Conservation (phyloP, 2,888 invertebrate genomes). For the Seira musarum region DNA sequence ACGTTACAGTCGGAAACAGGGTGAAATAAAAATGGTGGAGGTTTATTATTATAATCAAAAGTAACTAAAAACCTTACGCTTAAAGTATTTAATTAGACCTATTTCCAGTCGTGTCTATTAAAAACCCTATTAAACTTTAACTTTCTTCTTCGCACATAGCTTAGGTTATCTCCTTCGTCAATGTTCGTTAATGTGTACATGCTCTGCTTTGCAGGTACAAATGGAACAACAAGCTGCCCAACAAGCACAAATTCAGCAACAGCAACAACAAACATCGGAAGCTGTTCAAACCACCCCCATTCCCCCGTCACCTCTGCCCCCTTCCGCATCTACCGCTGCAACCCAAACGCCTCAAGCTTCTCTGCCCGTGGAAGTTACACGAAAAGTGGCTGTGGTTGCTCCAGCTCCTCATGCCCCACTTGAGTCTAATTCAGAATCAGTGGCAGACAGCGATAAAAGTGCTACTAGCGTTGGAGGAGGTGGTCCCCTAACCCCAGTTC, state of each 20-base stretch:
- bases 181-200: too few relatives aligned
- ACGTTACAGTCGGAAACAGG: too few relatives aligned
- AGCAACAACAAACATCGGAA: too few relatives aligned
- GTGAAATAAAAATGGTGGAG: too few relatives aligned
- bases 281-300: too few relatives aligned
- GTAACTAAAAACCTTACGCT: too few relatives aligned
- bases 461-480: conserved; percentile 47
- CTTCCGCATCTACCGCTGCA: conserved; percentile 19
- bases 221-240: conserved; percentile 59
- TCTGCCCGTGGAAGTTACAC: neutral
- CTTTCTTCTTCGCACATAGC: too few relatives aligned
- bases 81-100: too few relatives aligned
- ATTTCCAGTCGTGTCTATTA: too few relatives aligned
- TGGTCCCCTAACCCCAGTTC: conserved; percentile 65
- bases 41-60: too few relatives aligned
- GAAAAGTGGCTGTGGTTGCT: conserved; percentile 34
- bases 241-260: neutral
- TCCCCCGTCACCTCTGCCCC: neutral
- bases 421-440: conserved; percentile 11
- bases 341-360: neutral
- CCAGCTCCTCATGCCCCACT: conserved; percentile 39
- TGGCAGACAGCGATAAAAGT: conserved; percentile 28
- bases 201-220: conserved; percentile 62
- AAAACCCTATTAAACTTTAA: too few relatives aligned
- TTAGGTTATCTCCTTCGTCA: too few relatives aligned